These are phyloP conservation scores for Zelleria hepariella DNA, from an alignment of 2,888 invertebrate genomes.

Conservation along the genomic window DNA sequence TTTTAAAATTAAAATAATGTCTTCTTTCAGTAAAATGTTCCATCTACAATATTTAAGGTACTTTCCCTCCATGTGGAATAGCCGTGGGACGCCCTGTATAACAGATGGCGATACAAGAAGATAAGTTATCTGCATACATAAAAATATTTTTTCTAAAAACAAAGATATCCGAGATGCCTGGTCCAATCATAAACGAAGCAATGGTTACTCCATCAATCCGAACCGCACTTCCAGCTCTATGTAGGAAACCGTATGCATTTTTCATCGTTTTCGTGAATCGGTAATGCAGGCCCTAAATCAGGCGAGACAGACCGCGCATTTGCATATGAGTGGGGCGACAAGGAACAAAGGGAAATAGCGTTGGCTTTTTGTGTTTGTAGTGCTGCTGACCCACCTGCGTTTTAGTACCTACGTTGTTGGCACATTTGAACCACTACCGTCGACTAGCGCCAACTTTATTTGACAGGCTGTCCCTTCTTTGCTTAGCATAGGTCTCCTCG, in stretches of 20 bases:
- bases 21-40: too few species aligned
- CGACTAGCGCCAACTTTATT: too few species aligned
- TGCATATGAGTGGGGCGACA: constrained; percentile 65
- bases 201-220: background rate
- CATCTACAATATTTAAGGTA: too few species aligned
- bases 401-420: background rate
- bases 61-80: too few species aligned
- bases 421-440: too few species aligned
- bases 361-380: constrained; percentile 23
- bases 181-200: background rate
- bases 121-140: too few species aligned
- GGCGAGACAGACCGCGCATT: constrained; percentile 38
- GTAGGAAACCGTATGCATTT: constrained; percentile 30
- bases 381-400: constrained; percentile 5
- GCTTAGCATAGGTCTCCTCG: too few species aligned
- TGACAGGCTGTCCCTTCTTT: too few species aligned
- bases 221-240: constrained; percentile 9
- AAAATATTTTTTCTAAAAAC: too few species aligned
- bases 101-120: too few species aligned
- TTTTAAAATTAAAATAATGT: too few species aligned
- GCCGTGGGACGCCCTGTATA: too few species aligned
- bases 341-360: constrained; percentile 54
- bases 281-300: constrained; percentile 59
- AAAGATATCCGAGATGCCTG: background rate
- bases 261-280: constrained; percentile 47